Conservation (phyloP, 2,888 invertebrate genomes). For the Eupithecia subumbrata region DNA sequence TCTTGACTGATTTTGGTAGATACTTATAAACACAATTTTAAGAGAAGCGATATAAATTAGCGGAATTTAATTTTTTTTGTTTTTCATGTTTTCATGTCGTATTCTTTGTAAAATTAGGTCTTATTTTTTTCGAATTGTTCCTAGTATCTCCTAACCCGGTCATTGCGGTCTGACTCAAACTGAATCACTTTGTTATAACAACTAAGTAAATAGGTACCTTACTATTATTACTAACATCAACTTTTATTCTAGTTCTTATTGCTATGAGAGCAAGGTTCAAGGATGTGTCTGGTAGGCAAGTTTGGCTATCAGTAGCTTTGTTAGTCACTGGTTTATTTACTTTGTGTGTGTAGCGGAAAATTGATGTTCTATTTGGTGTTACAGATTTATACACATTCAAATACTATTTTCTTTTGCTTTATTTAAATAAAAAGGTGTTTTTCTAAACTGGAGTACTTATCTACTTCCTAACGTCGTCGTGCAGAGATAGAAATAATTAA, state of each 20-base stretch:
- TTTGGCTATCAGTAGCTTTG: slow-evolving; percentile 22
- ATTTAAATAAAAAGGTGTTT: not conserved
- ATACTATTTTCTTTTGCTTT: not conserved
- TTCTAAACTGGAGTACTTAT: not conserved
- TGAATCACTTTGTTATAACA: slow-evolving; percentile 58
- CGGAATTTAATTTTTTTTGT: no score
- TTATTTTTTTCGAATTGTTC: slow-evolving; percentile 13
- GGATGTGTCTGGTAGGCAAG: not conserved
- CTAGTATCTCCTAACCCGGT: slow-evolving; percentile 34
- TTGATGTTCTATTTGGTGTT: not conserved
- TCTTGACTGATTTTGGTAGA: not conserved
- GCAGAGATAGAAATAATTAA: no score
- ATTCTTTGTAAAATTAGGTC: not conserved
- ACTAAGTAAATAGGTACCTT: slow-evolving; percentile 43
- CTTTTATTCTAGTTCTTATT: slow-evolving; percentile 27
- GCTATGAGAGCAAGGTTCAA: slow-evolving; percentile 22
- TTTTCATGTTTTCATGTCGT: not conserved
- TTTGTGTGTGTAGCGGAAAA: slow-evolving; percentile 4
- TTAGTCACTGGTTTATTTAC: slow-evolving; percentile 24
- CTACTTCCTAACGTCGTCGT: not conserved
- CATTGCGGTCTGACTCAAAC: slow-evolving; percentile 59
- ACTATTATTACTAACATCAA: slow-evolving; percentile 2
- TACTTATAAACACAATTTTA: not conserved
- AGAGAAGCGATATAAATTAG: not conserved
- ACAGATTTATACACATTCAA: not conserved